Base-by-base conservation (phyloP, 1,140 invertebrate species). In the Bombus consobrinus region DNA sequence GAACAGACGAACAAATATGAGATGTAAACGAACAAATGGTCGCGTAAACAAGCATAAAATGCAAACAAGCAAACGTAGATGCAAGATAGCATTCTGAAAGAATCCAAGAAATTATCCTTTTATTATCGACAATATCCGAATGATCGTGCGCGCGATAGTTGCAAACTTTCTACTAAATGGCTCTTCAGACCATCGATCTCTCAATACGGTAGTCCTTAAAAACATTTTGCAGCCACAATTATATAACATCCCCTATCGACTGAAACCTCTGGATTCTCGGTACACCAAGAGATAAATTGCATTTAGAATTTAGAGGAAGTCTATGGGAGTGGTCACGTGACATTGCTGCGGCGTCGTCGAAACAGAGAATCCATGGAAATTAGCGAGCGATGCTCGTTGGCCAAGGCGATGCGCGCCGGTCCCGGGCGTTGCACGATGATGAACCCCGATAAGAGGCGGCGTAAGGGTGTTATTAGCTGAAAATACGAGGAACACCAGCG, bases 381-480 rank as follows among this genome's bases (percentile, higher is more conserved):
- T 91, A 89, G 88, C 91, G 83, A 83, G 75, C 81, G 79, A 91
- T 89, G 89, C 90, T 93, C 87, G 91, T 88, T 89, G 90, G 47
- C 34, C 59, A 41, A n/a, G 72, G 75, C 64, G 41, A 41, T 57
- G 88, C 84, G 80, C 87, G 28, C 66, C 75, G 72, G 83, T 83
- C 91, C 89, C 79, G 87, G 25, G 75, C 76, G 90, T 89, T 81
- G 87, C 86, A 85, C 86, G 91, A 93, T 94, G 90, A 93, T 91
- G 92, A 92, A 91, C 90, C 87, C 77, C 90, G 93, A 94, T 94
- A 94, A 93, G 92, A 90, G 37, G 89, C 89, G 90, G 85, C 91
- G 88, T 91, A 94, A 93, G 93, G 93, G 89, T 94, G 91, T 94
- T 94, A 94, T 94, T 94, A 94, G 91, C 88, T 93, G 90, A 93